phyloP scores from a whole-genome alignment of 53 echinoderm and acorn worm genomes.

The Astropecten irregularis region DNA sequence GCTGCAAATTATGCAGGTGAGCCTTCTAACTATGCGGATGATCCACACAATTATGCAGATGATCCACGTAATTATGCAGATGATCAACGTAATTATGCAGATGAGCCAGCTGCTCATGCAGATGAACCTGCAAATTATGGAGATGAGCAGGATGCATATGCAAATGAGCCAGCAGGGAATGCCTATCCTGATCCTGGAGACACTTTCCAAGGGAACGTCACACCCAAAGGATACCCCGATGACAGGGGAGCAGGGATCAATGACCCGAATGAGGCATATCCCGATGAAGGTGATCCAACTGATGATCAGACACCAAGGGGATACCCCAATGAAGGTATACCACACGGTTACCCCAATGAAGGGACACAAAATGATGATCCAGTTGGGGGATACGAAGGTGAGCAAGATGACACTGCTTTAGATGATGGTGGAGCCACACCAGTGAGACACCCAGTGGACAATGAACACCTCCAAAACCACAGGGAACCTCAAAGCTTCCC shows the following conservation, averaged over 20 bases:
- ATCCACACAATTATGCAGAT: background rate
- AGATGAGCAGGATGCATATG: slow-evolving; percentile 1
- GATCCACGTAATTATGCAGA: background rate
- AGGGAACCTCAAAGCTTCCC: background rate
- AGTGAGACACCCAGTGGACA: slow-evolving; percentile 1
- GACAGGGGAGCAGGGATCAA: slow-evolving; percentile 33
- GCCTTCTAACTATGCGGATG: background rate
- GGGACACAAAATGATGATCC: background rate
- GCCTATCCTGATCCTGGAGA: background rate
- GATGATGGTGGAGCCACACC: background rate
- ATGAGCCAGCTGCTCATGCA: background rate
- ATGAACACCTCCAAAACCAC: no score
- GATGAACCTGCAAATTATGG: slow-evolving; percentile 10
- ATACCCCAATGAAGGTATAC: background rate
- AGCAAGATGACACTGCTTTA: background rate
- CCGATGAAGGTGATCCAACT: slow-evolving; percentile 4
- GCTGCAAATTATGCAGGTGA: background rate
- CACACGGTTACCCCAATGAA: background rate
- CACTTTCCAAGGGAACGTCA: background rate
- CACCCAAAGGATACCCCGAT: slow-evolving; percentile 1
- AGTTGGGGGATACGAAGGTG: background rate
- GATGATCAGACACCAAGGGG: slow-evolving; percentile 31
- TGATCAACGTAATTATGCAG: background rate
- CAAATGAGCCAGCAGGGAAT: background rate
- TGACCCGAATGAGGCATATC: background rate